phyloP scores from a whole-genome alignment of 2,797 vertebrate species.

The Eulemur coronatus region DNA sequence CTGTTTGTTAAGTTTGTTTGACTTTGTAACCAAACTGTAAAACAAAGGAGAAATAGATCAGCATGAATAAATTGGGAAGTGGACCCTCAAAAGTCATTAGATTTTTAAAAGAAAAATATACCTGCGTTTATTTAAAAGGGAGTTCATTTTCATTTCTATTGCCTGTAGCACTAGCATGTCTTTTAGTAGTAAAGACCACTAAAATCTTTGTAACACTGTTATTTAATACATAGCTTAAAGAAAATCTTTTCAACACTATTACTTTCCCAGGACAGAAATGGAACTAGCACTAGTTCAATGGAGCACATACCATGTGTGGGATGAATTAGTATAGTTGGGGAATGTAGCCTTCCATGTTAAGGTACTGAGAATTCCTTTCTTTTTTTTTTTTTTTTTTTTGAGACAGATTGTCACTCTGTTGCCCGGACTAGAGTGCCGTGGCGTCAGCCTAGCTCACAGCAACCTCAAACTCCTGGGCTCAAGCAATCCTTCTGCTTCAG shows the following conservation, averaged over 20 bases:
- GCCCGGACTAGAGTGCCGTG: too few species aligned
- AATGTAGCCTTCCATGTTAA: not conserved
- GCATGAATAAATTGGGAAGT: not conserved
- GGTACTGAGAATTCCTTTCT: not conserved
- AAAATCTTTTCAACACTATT: not conserved
- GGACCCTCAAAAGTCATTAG: not conserved
- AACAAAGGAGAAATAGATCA: conserved; percentile 4
- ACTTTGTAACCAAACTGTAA: not conserved
- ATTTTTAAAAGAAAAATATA: conserved; percentile 6
- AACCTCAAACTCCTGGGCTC: too few species aligned
- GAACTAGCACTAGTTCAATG: not conserved
- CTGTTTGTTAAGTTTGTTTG: conserved; percentile 38
- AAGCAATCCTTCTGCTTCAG: too few species aligned
- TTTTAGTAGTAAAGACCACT: not conserved
- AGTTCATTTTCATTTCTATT: conserved; percentile 6
- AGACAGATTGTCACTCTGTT: too few species aligned
- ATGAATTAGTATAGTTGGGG: conserved; percentile 31
- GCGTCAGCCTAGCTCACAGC: too few species aligned
- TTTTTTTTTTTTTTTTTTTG: too few species aligned
- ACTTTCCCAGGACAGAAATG: conserved; percentile 22
- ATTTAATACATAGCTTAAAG: not conserved
- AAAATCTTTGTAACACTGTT: not conserved
- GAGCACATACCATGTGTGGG: not conserved
- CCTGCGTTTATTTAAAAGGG: not conserved
- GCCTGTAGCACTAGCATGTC: not conserved